Percentiles rank a stretch among this genome's conserved stretches.
These are phyloP conservation scores for Papilio elwesi DNA, from an alignment of 2,888 invertebrate genomes.

Conservation along the genomic window DNA sequence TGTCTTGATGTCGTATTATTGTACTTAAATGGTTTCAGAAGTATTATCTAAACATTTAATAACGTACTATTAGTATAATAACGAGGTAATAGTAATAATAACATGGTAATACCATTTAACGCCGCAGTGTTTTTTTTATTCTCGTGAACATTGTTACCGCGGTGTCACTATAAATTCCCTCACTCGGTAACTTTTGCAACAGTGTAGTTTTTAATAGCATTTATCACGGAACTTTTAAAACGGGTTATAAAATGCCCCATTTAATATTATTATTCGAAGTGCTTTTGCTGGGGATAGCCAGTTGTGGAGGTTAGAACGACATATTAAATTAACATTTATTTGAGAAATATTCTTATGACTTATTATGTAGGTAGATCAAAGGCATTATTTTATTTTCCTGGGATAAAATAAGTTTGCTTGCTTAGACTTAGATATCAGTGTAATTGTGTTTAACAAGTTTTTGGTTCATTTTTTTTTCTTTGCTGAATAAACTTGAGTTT, in stretches of 20 bases:
- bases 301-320: conserved; percentile 19
- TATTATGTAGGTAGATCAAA: not conserved
- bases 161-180: conserved; percentile 26
- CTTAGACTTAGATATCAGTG: no score
- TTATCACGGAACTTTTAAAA: conserved; percentile 9
- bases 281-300: conserved; percentile 19
- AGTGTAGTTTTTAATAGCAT: conserved; percentile 20
- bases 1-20: not conserved
- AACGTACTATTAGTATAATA: conserved; percentile 1
- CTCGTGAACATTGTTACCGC: not conserved
- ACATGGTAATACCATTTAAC: not conserved
- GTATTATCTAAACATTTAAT: not conserved
- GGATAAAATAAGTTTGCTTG: no score
- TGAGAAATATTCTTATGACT: not conserved
- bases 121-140: conserved; percentile 5
- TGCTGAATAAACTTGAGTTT: no score
- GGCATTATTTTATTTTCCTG: no score
- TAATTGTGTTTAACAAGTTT: no score
- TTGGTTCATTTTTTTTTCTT: no score
- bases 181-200: not conserved
- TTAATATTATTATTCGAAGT: conserved; percentile 7
- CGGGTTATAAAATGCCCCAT: conserved; percentile 17
- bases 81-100: not conserved
- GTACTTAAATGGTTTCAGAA: not conserved
- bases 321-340: not conserved